A percentile compares a stretch with the other conserved stretches of the same genome.
Conservation (phyloP, 1,140 invertebrate species). For the Papilio helenus region DNA sequence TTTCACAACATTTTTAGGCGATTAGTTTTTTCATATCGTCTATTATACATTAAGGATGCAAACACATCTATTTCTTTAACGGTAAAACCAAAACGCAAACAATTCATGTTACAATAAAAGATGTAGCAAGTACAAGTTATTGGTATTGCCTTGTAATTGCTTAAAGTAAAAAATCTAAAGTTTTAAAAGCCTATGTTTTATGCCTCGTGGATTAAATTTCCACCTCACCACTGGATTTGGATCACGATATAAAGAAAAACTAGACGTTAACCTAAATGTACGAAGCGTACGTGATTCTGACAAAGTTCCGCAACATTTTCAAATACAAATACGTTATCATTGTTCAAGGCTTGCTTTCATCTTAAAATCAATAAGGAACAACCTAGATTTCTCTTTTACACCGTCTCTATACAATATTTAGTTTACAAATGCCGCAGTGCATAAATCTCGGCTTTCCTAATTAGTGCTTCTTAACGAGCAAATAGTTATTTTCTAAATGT, state of each 20-base stretch:
- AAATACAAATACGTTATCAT: not conserved
- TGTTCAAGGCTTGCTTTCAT: not conserved
- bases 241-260: not conserved
- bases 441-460: not conserved
- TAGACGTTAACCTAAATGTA: not conserved
- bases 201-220: not conserved
- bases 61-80: too few species aligned
- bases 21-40: not conserved
- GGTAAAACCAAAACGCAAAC: not conserved
- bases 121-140: not conserved
- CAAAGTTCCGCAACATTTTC: not conserved
- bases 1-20: not conserved
- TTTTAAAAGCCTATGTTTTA: not conserved
- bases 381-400: conserved; percentile 15
- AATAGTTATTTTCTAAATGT: not conserved
- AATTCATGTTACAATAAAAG: not conserved
- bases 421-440: not conserved
- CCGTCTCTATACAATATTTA: not conserved
- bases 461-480: not conserved
- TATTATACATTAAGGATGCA: too few species aligned
- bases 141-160: not conserved
- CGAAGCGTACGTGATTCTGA: conserved; percentile 1
- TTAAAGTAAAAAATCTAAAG: not conserved
- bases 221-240: not conserved
- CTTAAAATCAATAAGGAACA: not conserved